phyloP scores from a whole-genome alignment of 2,888 invertebrate species.

The Mesochorus sp. region DNA sequence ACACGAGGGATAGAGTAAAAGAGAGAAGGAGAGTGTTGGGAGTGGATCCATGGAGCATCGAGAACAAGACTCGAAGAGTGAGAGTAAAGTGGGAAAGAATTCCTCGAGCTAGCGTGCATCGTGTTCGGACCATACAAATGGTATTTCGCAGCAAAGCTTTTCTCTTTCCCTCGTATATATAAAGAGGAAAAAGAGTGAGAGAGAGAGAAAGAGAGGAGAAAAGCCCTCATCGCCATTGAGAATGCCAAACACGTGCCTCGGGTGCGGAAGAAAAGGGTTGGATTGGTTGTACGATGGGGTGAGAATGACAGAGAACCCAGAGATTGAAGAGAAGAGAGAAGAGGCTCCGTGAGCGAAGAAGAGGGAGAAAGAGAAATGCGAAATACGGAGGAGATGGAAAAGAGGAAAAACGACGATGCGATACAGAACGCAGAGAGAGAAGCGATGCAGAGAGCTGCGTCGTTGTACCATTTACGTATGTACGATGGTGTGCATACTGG shows the following conservation, averaged over 20 bases:
- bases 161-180: not conserved
- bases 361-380: conserved; percentile 21
- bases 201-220: not conserved
- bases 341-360: conserved; percentile 11
- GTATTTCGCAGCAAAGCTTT: conserved; percentile 32
- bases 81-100: conserved; percentile 25
- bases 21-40: not conserved
- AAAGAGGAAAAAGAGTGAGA: not conserved
- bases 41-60: not conserved
- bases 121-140: conserved; percentile 59
- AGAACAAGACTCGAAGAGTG: conserved; percentile 11
- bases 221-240: conserved; percentile 46
- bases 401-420: conserved; percentile 21
- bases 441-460: conserved; percentile 29
- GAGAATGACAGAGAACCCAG: conserved; percentile 7
- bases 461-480: conserved; percentile 1
- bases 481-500: not conserved
- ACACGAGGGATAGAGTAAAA: too few relatives aligned
- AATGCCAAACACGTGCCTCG: conserved; percentile 60
- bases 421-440: conserved; percentile 34
- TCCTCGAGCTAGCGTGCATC: conserved; percentile 19
- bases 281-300: conserved; percentile 13
- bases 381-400: not conserved
- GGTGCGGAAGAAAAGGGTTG: conserved; percentile 43
- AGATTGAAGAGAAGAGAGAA: conserved; percentile 24